Percentiles rank a stretch among this genome's conserved stretches.
Evolutionary conservation across 2,113 vertebrate species (phyloP).

Genomic region (Epinephelus cyanopodus): DNA sequence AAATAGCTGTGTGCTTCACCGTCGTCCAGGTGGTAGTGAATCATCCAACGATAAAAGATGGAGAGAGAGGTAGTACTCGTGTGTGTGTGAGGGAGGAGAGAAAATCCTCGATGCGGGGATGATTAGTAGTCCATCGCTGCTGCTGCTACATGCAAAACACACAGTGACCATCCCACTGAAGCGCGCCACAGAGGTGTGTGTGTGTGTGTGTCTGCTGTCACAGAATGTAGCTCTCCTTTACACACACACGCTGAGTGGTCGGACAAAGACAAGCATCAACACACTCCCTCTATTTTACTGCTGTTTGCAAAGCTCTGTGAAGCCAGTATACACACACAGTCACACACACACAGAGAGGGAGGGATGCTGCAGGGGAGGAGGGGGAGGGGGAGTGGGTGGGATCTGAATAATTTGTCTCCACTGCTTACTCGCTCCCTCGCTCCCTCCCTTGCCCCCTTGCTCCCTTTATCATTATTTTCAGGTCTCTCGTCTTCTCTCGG

Average conservation of each 20-base stretch:
- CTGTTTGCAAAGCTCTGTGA: conserved; percentile 50
- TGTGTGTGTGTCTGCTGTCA: too few species aligned
- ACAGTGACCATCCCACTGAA: background rate
- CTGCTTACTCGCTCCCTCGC: background rate
- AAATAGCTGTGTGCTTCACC: conserved; percentile 44
- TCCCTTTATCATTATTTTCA: background rate
- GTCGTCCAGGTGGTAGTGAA: conserved; percentile 17
- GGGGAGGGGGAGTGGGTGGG: conserved; percentile 77
- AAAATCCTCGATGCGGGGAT: conserved; percentile 24
- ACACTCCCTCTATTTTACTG: conserved; percentile 29
- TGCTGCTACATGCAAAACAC: background rate
- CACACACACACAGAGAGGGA: conserved; percentile 53
- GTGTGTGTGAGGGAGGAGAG: conserved; percentile 13
- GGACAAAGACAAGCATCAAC: conserved; percentile 31
- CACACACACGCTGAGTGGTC: background rate
- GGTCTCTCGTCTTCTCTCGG: background rate
- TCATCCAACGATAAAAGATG: conserved; percentile 21
- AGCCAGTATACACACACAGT: conserved; percentile 72
- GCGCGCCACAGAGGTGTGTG: background rate
- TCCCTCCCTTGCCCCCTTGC: background rate
- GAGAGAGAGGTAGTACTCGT: conserved; percentile 48
- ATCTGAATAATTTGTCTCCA: conserved; percentile 65
- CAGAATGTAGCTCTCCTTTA: background rate
- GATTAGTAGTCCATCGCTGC: conserved; percentile 29
- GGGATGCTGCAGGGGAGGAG: conserved; percentile 74